phyloP scores from a whole-genome alignment of 2,113 vertebrate genomes.

The Odobenus rosmarus region DNA sequence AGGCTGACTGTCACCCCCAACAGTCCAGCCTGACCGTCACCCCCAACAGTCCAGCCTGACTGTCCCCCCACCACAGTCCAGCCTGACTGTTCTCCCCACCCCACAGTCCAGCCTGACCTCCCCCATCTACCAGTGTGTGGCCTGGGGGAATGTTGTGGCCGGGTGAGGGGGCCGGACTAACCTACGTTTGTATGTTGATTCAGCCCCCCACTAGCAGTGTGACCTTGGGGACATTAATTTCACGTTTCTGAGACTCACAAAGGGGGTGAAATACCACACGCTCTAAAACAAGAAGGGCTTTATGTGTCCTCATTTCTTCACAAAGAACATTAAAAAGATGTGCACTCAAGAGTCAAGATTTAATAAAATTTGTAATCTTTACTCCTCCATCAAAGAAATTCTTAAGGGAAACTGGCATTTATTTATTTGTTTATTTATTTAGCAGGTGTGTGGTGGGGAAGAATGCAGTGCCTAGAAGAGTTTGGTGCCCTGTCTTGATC shows the following conservation, averaged over 20 bases:
- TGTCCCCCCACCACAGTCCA: not conserved
- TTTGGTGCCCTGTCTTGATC: not conserved
- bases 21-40: not conserved
- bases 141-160: not conserved
- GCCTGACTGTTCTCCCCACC: no score
- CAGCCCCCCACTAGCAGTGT: not conserved
- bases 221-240: not conserved
- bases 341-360: not conserved
- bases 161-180: no score
- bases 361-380: not conserved
- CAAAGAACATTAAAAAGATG: not conserved
- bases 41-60: not conserved
- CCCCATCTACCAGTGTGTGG: not conserved
- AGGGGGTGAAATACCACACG: not conserved
- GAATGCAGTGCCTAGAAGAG: rapidly evolving
- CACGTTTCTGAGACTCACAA: not conserved
- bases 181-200: not conserved
- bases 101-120: not conserved
- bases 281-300: not conserved
- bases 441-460: not conserved
- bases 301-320: not conserved
- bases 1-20: no score
- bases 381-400: not conserved
- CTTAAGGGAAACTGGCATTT: not conserved
- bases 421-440: not conserved